A percentile compares a stretch with the other conserved stretches of the same genome.
These are phyloP conservation scores for Ianthella basta DNA, from an alignment of 37 sponge, comb jelly and placozoan genomes.

Conservation along the genomic window DNA sequence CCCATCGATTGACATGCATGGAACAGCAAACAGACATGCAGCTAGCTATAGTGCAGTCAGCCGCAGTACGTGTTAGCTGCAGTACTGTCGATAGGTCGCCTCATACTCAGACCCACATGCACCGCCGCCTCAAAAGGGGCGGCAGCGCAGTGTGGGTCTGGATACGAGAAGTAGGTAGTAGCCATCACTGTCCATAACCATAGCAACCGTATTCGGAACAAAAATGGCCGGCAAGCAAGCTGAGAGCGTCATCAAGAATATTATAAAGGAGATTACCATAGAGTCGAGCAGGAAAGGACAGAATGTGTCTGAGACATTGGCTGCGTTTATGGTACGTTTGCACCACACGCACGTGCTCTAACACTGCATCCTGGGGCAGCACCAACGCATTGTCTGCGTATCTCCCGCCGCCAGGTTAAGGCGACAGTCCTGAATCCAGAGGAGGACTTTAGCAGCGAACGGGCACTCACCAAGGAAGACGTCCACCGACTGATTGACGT, in stretches of 20 bases:
- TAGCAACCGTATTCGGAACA: not conserved
- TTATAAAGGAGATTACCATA: constrained; percentile 88
- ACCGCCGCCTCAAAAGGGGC: no score
- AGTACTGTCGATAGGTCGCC: no score
- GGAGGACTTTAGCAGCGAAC: constrained; percentile 92
- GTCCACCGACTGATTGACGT: constrained; percentile 93
- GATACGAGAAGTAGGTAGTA: no score
- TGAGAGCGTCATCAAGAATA: constrained; percentile 97
- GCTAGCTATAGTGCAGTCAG: no score
- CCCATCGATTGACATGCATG: no score
- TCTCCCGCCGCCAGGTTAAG: constrained; percentile 77
- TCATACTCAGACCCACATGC: no score
- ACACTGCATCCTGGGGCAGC: no score
- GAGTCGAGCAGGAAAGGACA: constrained; percentile 88
- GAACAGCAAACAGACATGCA: no score
- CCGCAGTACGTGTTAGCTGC: no score
- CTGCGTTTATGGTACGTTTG: constrained; percentile 93
- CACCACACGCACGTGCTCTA: not conserved
- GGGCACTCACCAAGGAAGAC: constrained; percentile 93
- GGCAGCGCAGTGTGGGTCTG: no score
- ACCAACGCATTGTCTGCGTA: no score
- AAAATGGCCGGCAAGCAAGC: constrained; percentile 82
- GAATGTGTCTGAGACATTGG: constrained; percentile 91
- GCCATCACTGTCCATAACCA: no score
- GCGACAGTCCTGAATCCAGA: constrained; percentile 97